Evolutionary conservation across 2,888 invertebrate genomes (phyloP), one percentile per base, ranked within the genome.

Genomic region (Troglohyphantes excavatus): DNA sequence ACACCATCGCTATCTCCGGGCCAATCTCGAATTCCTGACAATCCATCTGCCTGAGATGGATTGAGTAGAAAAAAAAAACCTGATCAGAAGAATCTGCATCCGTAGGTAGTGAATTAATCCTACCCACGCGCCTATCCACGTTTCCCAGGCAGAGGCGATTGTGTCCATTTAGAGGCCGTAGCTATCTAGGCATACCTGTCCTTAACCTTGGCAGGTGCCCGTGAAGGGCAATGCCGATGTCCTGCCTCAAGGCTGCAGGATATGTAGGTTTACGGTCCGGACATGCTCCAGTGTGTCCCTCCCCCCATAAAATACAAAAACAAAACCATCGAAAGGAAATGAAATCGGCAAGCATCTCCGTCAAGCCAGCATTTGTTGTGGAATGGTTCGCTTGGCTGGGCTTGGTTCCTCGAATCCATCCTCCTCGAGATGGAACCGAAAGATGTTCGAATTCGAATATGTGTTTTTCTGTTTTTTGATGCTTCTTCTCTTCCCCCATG

Each of bases 181-280:
- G 13, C n/a, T 53, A 11, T 39, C 39, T 13, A 39, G 9, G 61
- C 59, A 76, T 85, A 75, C 85, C 85, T 68, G 76, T 53, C 85
- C 85, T 85, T 85, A 85, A 85, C 85, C 85, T 85, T 85, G 85
- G 70, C 85, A 85, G 85, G 85, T 85, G 85, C 43, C 67, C 85
- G 76, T 85, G 85, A 85, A 85, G 85, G 85, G 85, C 85, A 85
- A 21, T 43, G 85, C 33, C 65, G 65, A 67, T 67, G 85, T 17
- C 76, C 85, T 67, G 23, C 23, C 76, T 85, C 85, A 85, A 85
- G 85, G 85, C 39, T 85, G 76, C 76, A 85, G 85, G 76, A 85
- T 79, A 79, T 79, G 68, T 84, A 75, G 85, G 85, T 85, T 85
- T 85, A 85, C 85, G 85, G 85, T 85, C 68, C 85, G 85, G 53